These are phyloP conservation scores for Ochlodes sylvanus DNA, from an alignment of 2,888 invertebrate species.

Conservation along the genomic window DNA sequence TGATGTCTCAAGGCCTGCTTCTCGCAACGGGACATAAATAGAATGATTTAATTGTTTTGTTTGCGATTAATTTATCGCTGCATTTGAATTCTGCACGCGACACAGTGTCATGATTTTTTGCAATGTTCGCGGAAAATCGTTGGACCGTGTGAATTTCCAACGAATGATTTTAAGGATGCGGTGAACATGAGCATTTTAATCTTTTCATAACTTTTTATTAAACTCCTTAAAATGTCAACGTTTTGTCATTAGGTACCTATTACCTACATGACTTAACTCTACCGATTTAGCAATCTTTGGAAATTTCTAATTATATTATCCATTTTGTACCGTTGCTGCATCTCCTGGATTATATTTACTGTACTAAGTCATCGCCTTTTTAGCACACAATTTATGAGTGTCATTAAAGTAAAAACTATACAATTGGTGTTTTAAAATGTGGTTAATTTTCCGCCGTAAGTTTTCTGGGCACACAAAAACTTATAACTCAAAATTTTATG, in stretches of 20 bases:
- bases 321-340: no score
- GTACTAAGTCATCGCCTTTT: conserved; percentile 2
- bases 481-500: conserved; percentile 78
- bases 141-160: conserved; percentile 28
- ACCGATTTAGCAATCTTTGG: background rate
- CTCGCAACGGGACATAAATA: conserved; percentile 55
- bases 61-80: conserved; percentile 39
- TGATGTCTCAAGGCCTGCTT: conserved; percentile 64
- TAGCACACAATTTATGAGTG: background rate
- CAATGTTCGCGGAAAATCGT: conserved; percentile 22
- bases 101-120: conserved; percentile 32
- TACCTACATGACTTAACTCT: background rate
- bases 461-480: conserved; percentile 55
- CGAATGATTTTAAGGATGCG: conserved; percentile 15
- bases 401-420: conserved; percentile 11
- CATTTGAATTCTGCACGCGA: conserved; percentile 35
- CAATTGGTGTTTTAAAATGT: conserved; percentile 32
- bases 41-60: conserved; percentile 56
- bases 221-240: background rate
- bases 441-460: conserved; percentile 38
- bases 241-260: background rate
- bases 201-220: background rate
- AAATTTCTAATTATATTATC: no score
- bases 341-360: no score
- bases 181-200: conserved; percentile 5